phyloP scores from a whole-genome alignment of 2,888 invertebrate species.

The Spodoptera exigua region DNA sequence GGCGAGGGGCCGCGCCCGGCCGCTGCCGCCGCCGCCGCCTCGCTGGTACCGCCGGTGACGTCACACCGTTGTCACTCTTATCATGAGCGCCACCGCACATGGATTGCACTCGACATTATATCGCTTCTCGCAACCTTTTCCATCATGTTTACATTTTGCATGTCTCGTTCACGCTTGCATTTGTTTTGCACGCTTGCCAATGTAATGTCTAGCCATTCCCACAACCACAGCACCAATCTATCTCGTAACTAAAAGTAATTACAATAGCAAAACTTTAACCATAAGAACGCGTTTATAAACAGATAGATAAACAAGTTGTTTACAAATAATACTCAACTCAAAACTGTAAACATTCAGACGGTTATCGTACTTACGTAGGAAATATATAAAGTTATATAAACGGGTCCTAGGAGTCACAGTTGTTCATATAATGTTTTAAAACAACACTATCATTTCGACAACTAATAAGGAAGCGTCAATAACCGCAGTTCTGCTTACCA shows the following conservation, averaged over 20 bases:
- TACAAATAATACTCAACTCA: conserved; percentile 42
- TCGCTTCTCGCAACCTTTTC: conserved; percentile 73
- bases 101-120: conserved; percentile 62
- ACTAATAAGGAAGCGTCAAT: no score
- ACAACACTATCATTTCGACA: no score
- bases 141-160: conserved; percentile 62
- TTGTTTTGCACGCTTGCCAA: conserved; percentile 25
- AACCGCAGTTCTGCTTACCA: no score
- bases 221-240: conserved; percentile 3
- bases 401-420: neutral
- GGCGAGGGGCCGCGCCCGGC: conserved; percentile 73
- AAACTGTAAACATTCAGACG: conserved; percentile 35
- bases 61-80: conserved; percentile 75
- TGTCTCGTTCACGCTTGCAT: conserved; percentile 41
- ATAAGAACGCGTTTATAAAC: conserved; percentile 9
- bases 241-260: conserved; percentile 9
- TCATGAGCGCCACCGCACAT: conserved; percentile 62
- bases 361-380: conserved; percentile 1
- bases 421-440: conserved; percentile 1
- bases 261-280: conserved; percentile 6
- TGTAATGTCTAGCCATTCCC: conserved; percentile 14
- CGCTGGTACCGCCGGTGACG: conserved; percentile 72
- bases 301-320: conserved; percentile 35
- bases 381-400: conserved; percentile 18
- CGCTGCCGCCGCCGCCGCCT: conserved; percentile 46